Percentiles rank a stretch among this genome's conserved stretches.
phyloP scores from a whole-genome alignment of 2,113 vertebrate species.

The Hypanus sabinus region DNA sequence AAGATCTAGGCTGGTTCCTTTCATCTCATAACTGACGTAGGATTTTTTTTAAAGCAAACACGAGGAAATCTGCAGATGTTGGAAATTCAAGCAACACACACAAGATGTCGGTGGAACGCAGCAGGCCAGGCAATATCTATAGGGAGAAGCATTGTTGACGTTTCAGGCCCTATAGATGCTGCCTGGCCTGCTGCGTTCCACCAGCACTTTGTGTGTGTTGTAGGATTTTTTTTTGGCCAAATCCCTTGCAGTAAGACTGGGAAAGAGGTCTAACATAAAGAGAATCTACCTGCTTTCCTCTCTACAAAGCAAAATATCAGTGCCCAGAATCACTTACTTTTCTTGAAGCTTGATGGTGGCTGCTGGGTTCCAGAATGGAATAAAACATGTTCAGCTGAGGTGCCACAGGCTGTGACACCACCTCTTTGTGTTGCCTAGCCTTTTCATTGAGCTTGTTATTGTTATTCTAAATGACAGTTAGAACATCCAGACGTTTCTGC shows the following conservation, averaged over 20 bases:
- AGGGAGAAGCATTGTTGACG: no score
- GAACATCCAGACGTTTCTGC: neutral
- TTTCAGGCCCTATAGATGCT: no score
- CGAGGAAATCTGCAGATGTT: no score
- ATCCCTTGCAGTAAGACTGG: no score
- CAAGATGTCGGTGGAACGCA: no score
- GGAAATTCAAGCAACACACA: no score
- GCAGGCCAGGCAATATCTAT: no score
- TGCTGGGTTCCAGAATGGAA: neutral
- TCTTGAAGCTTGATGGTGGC: neutral
- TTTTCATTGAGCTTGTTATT: neutral
- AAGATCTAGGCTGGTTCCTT: no score
- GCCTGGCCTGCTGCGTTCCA: no score
- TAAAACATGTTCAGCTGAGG: neutral
- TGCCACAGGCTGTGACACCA: neutral
- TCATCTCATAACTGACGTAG: neutral
- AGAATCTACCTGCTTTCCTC: neutral
- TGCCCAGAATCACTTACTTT: neutral
- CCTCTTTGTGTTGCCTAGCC: neutral
- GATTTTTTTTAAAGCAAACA: neutral
- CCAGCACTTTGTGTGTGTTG: no score
- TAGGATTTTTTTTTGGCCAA: neutral
- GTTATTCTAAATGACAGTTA: neutral
- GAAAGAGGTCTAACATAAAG: neutral
- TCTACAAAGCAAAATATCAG: neutral